These are phyloP conservation scores for Alethe diademata DNA, from an alignment of 2,113 vertebrate species.

Conservation along the genomic window DNA sequence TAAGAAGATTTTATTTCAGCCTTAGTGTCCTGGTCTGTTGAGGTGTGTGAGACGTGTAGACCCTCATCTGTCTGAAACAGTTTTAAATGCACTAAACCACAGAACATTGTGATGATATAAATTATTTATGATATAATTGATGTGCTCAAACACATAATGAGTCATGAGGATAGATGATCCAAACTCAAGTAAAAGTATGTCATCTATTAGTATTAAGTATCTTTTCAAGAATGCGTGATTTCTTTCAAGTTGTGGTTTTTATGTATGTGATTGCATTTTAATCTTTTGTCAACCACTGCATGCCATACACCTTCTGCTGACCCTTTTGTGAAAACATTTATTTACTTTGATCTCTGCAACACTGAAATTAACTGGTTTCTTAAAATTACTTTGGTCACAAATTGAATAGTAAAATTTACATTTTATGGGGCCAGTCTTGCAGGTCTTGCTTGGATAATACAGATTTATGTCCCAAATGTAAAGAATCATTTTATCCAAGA, in stretches of 20 bases:
- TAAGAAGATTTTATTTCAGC: background rate
- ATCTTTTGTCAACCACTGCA: conserved; percentile 17
- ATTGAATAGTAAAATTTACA: background rate
- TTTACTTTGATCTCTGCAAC: background rate
- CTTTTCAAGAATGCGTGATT: conserved; percentile 45
- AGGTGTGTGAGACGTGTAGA: background rate
- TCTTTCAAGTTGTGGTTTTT: conserved; percentile 43
- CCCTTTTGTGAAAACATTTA: background rate
- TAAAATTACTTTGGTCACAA: background rate
- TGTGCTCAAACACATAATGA: conserved; percentile 58
- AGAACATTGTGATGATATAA: conserved; percentile 63
- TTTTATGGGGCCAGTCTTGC: background rate
- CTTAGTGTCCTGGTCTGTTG: background rate
- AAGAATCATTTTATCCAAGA: background rate
- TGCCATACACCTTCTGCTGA: background rate
- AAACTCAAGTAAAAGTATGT: conserved; percentile 59
- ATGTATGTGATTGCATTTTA: conserved; percentile 17
- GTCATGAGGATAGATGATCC: conserved; percentile 53
- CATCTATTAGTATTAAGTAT: conserved; percentile 60
- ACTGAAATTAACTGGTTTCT: background rate
- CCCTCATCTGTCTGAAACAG: background rate
- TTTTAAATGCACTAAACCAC: conserved; percentile 21
- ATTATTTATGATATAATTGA: conserved; percentile 67
- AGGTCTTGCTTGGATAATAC: background rate
- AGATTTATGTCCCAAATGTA: background rate